These are phyloP conservation scores for Fregata magnificens DNA, from an alignment of 2,113 vertebrate species.

Conservation along the genomic window DNA sequence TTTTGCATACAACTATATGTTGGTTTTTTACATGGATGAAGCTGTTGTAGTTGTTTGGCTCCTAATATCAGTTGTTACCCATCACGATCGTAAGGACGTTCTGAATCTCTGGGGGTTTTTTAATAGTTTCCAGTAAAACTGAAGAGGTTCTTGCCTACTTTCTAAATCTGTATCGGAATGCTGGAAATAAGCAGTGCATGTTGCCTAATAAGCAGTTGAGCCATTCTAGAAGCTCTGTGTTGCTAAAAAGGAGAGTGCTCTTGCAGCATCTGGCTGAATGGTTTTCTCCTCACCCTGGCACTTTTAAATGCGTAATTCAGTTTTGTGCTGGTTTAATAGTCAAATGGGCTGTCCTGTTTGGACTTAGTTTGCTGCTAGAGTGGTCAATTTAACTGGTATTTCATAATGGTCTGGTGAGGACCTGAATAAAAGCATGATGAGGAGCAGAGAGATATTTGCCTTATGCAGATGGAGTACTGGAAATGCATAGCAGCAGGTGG, in stretches of 20 bases:
- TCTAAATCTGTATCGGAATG: neutral
- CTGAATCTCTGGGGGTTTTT: neutral
- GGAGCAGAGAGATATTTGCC: neutral
- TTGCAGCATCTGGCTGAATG: neutral
- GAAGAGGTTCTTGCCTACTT: neutral
- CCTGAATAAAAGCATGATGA: neutral
- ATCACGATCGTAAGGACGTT: rapidly evolving
- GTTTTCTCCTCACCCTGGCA: neutral
- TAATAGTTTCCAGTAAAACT: neutral
- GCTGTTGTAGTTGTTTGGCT: neutral
- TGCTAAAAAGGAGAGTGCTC: neutral
- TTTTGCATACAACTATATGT: neutral
- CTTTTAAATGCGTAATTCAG: neutral
- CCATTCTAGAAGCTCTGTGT: neutral
- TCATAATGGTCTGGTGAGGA: neutral
- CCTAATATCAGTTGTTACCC: neutral
- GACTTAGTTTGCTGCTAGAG: neutral
- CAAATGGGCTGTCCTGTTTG: neutral
- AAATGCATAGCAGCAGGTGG: neutral
- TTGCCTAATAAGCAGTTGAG: neutral
- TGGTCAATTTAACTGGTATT: neutral
- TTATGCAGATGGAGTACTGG: neutral
- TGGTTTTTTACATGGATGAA: neutral
- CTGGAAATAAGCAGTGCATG: neutral
- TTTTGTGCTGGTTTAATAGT: neutral